These are phyloP conservation scores for Leptoclinus maculatus DNA, from an alignment of 2,797 vertebrate species.

Conservation along the genomic window DNA sequence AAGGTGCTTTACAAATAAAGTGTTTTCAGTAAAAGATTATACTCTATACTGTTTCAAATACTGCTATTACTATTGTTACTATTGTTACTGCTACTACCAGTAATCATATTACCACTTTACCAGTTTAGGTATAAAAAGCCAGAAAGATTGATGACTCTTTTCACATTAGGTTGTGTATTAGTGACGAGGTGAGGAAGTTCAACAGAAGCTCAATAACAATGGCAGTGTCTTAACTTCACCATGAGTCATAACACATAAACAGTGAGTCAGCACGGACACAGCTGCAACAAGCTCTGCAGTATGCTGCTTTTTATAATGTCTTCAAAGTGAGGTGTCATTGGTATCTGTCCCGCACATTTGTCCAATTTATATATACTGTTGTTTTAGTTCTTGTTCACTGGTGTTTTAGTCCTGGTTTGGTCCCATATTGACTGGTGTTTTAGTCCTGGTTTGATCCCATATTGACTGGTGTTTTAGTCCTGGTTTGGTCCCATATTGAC, in stretches of 20 bases:
- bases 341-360: neutral
- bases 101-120: neutral
- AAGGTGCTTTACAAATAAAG: too few species aligned
- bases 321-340: neutral
- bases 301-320: neutral
- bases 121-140: neutral
- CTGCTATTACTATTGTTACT: too few species aligned
- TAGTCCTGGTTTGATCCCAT: too few species aligned
- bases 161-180: constrained; percentile 9
- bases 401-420: neutral
- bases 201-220: constrained; percentile 1
- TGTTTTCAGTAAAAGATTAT: neutral
- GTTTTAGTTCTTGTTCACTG: neutral
- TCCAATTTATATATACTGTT: neutral
- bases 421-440: too few species aligned
- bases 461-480: neutral
- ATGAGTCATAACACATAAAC: constrained; percentile 23
- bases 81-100: neutral
- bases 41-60: neutral
- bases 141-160: too few species aligned
- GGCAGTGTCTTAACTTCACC: constrained; percentile 7
- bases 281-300: neutral
- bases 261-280: constrained; percentile 34
- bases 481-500: neutral
- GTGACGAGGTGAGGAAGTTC: constrained; percentile 3